Evolutionary conservation across 2,888 invertebrate genomes (phyloP), one percentile per base, ranked within the genome.

Genomic region (Drosophila suboccidentalis): DNA sequence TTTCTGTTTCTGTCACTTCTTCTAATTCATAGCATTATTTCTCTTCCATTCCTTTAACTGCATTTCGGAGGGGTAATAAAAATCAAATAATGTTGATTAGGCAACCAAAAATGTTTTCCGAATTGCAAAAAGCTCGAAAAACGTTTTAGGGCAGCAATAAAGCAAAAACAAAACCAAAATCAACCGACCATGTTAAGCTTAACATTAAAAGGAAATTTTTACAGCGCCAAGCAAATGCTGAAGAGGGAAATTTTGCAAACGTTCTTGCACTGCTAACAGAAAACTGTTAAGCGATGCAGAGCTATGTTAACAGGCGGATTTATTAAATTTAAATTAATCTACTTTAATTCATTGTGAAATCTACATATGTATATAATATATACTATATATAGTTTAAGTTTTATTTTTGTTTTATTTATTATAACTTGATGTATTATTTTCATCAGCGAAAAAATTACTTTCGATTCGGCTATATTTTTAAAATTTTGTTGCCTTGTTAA

Each of bases 41-140:
- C 50, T 46, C 65, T 60, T 46, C 34, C 65, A 64, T 53, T 65
- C 69, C 70, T 80, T 80, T 77, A 87, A 78, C 82, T 79, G 64
- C 71, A 59, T 73, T 79, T 85, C 71, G 63, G 64, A 55, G 69
- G 5, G 47, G 50, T 51, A 69, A 76, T 76, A 74, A 78, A 78
- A 78, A 74, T 76, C 64, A 78, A 53, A 74, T 74, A 51, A 76
- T 62, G 76, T 74, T 78, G 78, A 76, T 78, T 74, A 75, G 63
- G 44, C 41, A 39, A 54, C 66, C n/a, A 36, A 57, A 70, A 60
- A 68, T 58, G 49, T 49, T 57, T 63, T 73, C n/a, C 34, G 53
- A 58, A 53, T 43, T 32, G 43, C 68, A 51, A 65, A 43, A 17
- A 11, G 43, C 51, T 61, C 32, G 46, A 67, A 66, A 72, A 62